These are phyloP conservation scores for Nothoprocta pentlandii DNA, from an alignment of 2,113 vertebrate species.

Conservation along the genomic window DNA sequence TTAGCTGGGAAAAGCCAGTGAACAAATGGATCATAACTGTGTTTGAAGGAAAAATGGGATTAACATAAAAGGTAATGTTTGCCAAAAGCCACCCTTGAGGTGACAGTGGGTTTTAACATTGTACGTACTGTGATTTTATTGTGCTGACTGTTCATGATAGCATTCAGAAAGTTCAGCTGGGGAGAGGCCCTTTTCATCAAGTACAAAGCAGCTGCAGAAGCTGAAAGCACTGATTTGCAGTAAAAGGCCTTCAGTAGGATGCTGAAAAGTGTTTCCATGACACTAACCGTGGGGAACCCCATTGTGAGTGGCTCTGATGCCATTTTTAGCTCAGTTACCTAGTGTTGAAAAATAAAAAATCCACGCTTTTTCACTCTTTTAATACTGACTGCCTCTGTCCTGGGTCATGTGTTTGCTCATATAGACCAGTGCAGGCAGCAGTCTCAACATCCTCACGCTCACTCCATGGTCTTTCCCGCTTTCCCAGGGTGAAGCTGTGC, in stretches of 20 bases:
- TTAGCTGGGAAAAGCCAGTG: conserved; percentile 14
- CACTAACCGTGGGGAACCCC: neutral
- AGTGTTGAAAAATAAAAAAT: neutral
- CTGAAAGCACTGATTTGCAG: neutral
- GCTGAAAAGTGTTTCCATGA: neutral
- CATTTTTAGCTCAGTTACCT: neutral
- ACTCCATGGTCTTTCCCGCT: neutral
- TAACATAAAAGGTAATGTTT: conserved; percentile 13
- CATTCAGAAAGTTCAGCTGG: neutral
- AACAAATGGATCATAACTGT: neutral
- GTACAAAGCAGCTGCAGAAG: neutral
- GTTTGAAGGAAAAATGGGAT: conserved; percentile 45
- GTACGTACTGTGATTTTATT: conserved; percentile 30
- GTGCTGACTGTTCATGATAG: neutral
- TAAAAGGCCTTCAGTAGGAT: neutral
- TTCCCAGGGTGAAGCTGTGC: neutral
- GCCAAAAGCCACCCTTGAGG: neutral
- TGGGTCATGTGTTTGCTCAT: rapidly evolving
- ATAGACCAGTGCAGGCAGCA: neutral
- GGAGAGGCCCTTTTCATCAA: neutral
- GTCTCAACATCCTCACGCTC: neutral
- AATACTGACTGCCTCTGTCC: neutral
- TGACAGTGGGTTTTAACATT: neutral
- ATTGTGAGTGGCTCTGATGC: neutral
- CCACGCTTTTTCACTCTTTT: neutral